Base-by-base conservation (phyloP, 2,888 invertebrate species). In the Lasioglossum villosulum region DNA sequence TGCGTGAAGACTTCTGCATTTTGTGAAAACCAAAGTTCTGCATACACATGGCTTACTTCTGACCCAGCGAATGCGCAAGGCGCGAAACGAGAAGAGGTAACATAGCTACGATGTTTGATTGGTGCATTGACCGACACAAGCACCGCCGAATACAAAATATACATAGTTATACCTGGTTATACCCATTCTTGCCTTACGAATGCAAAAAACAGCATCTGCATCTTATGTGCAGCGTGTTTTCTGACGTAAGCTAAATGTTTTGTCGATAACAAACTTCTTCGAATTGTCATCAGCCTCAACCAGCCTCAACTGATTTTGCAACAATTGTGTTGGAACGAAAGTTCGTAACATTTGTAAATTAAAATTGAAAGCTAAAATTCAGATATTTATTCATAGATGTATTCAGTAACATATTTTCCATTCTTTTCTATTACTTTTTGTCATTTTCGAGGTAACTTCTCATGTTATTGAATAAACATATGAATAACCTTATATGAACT, bases 11-110 rank as follows among this genome's bases (percentile, higher is more conserved):
- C 16, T 16, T 42, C 42, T 42, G n/a, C n/a, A n/a, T n/a, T n/a
- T n/a, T n/a, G 14, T 42, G 27, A 42, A 16, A 45, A 71, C 66
- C 34, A 37, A 23, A 68, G 66, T 68, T 68, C 34, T 34, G 34
- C 66, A 68, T 68, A 68, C 66, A 68, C 34, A 68, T 68, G 34
- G 66, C 37, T 34, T 37, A 68, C 66, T 68, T 68, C 66, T 37
- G 66, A 68, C 37, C 30, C 16, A 63, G 63, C 30, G 19, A 63
- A 63, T 63, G 63, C 63, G 63, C 63, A 63, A 63, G 63, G 30
- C 30, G 63, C 63, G 30, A 63, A 63, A 45, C 42, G 45, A 45
- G 45, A 45, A 63, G 30, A 63, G 30, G 63, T 63, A 19, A 30
- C 30, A 63, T 2, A 30, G 63, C 30, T 63, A 63, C 63, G 63